These are phyloP conservation scores for Diplodus puntazzo DNA, from an alignment of 2,797 vertebrate genomes.

Conservation along the genomic window DNA sequence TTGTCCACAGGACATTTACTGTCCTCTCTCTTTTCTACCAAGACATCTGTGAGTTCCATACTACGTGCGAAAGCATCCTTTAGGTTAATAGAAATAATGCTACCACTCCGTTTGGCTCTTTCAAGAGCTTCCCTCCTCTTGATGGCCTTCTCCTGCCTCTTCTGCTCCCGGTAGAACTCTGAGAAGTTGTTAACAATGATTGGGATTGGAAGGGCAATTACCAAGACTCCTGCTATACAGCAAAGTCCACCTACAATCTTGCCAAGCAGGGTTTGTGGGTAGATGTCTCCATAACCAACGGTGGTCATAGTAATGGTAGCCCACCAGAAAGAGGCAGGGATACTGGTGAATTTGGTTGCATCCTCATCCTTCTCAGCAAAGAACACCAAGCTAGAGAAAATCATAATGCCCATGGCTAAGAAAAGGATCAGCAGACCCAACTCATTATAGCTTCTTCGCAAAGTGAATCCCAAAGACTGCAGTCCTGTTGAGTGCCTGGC, in stretches of 20 bases:
- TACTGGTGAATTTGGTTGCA: constrained; percentile 98
- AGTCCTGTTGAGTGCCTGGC: constrained; percentile 98
- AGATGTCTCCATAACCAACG: constrained; percentile 98
- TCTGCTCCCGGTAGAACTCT: constrained; percentile 98
- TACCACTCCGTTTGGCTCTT: constrained; percentile 96
- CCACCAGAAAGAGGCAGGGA: constrained; percentile 99
- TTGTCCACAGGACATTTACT: constrained; percentile 87
- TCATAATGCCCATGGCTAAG: constrained; percentile 99
- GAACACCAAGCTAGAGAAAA: constrained; percentile 99
- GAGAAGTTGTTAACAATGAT: constrained; percentile 99
- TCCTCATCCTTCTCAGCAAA: constrained; percentile 99
- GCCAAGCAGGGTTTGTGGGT: constrained; percentile 95
- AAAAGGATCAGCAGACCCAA: constrained; percentile 96
- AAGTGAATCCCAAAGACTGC: constrained; percentile 97
- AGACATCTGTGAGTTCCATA: constrained; percentile 96
- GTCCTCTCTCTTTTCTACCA: constrained; percentile 93
- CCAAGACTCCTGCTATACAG: constrained; percentile 97
- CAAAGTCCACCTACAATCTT: constrained; percentile 99
- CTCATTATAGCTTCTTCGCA: constrained; percentile 97
- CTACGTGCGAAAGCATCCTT: constrained; percentile 96
- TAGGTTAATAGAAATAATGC: constrained; percentile 97
- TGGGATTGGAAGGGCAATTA: constrained; percentile 97
- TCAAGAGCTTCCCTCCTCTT: constrained; percentile 98
- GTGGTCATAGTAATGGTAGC: constrained; percentile 99
- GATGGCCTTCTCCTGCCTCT: constrained; percentile 98